Conservation (phyloP, 2,113 vertebrate species). For the Nicator chloris region DNA sequence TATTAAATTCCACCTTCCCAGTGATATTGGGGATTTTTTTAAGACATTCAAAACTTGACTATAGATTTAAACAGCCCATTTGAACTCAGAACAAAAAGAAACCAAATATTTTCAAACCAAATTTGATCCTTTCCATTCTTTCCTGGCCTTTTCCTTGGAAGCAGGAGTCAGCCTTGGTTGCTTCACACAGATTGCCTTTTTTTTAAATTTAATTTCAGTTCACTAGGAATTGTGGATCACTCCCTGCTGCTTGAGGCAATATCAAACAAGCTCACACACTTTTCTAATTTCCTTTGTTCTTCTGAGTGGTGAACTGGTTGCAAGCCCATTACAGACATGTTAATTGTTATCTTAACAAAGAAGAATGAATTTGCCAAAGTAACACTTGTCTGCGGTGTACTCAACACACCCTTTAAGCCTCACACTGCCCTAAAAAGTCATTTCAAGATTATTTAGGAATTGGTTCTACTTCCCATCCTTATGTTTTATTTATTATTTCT, state of each 20-base stretch:
- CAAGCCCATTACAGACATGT: constrained; percentile 33
- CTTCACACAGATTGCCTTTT: background rate
- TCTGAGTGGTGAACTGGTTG: constrained; percentile 11
- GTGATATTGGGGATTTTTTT: rapidly evolving
- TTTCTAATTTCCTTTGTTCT: constrained; percentile 47
- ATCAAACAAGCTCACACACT: constrained; percentile 20
- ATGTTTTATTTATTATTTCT: background rate
- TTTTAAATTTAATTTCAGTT: background rate
- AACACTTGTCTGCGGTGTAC: background rate
- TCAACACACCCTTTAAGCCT: background rate
- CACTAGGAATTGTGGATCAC: background rate
- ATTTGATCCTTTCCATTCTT: background rate
- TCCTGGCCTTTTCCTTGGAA: background rate
- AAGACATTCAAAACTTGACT: background rate
- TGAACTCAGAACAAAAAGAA: background rate
- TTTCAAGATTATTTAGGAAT: background rate
- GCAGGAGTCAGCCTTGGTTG: background rate
- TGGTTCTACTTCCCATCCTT: background rate
- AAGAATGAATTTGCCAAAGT: background rate
- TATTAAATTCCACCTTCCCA: background rate
- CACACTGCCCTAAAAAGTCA: background rate
- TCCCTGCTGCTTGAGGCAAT: constrained; percentile 33
- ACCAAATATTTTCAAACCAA: background rate
- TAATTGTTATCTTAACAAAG: constrained; percentile 41
- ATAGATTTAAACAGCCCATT: background rate